Base-by-base conservation (phyloP, 2,888 invertebrate species). In the Tachina fera region DNA sequence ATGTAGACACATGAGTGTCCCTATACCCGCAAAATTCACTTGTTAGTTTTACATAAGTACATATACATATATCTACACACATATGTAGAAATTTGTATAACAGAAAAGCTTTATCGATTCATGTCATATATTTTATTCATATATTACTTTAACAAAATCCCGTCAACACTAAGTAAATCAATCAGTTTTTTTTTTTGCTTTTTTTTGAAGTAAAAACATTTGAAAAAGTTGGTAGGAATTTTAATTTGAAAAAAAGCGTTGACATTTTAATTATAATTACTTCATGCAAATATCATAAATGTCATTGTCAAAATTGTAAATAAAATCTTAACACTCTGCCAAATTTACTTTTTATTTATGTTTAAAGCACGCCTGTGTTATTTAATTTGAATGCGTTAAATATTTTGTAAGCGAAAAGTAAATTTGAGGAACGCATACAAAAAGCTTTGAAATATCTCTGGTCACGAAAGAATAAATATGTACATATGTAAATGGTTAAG, bases 211-310 rank as follows among this genome's bases (percentile, higher is more conserved):
- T 11, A 11, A 5, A 56, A 58, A 13, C 9, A 45, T 19, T 56
- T 41, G 9, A 51, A 56, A 41, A 58, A 41, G 49, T 22, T 43
- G 49, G 9, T 6, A 63, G 14, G 68, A 78, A 78, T 78, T 78
- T 61, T 1, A 70, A 61, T 61, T 65, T 45, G 22, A 31, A 49
- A 41, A 68, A 56, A 58, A 76, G 41, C 47, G 10, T 56, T 71
- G 71, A 83, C 77, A 77, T 53, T 81, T 80, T 61, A 77, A 78
- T 72, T 71, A 58, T 19, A 70, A 63, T 79, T 75, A 71, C 60
- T 82, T 82, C 75, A 82, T 78, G 85, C 82, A 58, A 78, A 85
- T 58, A 75, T 82, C 74, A 85, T 85, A 75, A 85, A 82, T 78
- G 78, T 75, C 78, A 67, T 49, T 79, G 22, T 71, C 67, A 31